phyloP scores from a whole-genome alignment of 1,140 invertebrate species.

The Drosophila erecta region DNA sequence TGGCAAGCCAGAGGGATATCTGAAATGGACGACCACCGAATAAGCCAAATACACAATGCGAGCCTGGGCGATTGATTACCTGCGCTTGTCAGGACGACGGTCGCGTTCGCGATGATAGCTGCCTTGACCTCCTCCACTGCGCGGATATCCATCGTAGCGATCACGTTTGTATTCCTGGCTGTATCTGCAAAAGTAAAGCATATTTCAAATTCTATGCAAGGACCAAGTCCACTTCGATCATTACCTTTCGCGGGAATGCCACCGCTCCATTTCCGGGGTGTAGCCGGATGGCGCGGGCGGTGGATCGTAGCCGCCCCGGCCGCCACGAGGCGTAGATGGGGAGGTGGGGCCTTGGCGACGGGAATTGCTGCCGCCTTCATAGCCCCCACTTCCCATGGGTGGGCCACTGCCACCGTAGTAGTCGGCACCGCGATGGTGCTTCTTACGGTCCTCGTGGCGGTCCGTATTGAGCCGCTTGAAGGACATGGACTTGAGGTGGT shows the following conservation, averaged over 20 bases:
- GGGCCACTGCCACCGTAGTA: conserved; percentile 51
- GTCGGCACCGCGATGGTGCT: conserved; percentile 65
- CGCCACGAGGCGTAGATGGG: conserved; percentile 49
- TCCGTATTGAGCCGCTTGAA: conserved; percentile 77
- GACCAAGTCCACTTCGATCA: not conserved
- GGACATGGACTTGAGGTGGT: conserved; percentile 70
- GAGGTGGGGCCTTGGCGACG: conserved; percentile 62
- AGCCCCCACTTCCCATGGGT: conserved; percentile 31
- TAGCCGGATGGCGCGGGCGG: conserved; percentile 53
- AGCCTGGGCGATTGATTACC: conserved; percentile 69
- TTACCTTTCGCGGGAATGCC: conserved; percentile 75
- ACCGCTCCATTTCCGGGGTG: conserved; percentile 59
- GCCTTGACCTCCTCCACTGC: conserved; percentile 41
- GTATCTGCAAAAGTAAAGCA: conserved; percentile 49
- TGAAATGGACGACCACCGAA: conserved; percentile 8
- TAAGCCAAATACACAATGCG: too few species aligned
- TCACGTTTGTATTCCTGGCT: conserved; percentile 77
- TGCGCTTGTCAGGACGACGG: conserved; percentile 86
- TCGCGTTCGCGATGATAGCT: conserved; percentile 85
- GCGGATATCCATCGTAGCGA: conserved; percentile 72
- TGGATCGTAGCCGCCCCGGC: conserved; percentile 57
- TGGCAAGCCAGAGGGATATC: conserved; percentile 67
- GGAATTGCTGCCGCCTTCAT: conserved; percentile 46
- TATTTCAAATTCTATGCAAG: not conserved
- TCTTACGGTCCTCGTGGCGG: conserved; percentile 72